Evolutionary conservation across 2,113 vertebrate species (phyloP), one percentile per base, ranked within the genome.

Genomic region (Gasterosteus nipponicus): DNA sequence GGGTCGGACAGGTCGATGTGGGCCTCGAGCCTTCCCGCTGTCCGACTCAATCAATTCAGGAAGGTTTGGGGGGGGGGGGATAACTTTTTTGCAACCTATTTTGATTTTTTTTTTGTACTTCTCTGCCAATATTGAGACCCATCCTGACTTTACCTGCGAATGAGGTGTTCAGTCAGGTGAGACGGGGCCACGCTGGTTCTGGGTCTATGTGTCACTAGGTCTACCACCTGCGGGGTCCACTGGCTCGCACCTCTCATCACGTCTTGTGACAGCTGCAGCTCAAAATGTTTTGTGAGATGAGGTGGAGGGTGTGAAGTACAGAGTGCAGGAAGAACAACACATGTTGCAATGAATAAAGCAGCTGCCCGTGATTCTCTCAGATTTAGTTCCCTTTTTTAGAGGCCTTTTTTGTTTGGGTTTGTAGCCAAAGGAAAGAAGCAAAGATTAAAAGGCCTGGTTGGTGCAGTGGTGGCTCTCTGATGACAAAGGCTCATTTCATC

Each of bases 401-500:
- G 5, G 7, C 35, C 35, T 7, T 38, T 38, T 38, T 5, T 38
- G 35, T 38, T 38, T 38, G 35, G 5, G 9, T 33, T 59, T 59
- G 31, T 59, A 19, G 10, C 31, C 12, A 31, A 57, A 5, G 6
- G 31, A 6, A 35, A 35, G 31, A 35, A 33, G 3, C 67, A 29
- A 75, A 68, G 33, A 56, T 29, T 39, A 22, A 66, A 81, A 18
- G 2, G 0, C 44, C 1, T 16, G 1, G 10, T 41, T 26, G 62
- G 11, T 31, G 29, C 70, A 73, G 3, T 19, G 22, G 51, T 72
- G 59, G 12, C 67, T 74, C 58, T 74, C 15, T 18, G 42, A 68
- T 77, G 84, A 86, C 80, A 90, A 84, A 79, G 80, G 74, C 77
- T 78, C 74, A 80, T 82, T 91, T 87, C 63, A 78, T 61, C 58